Evolutionary conservation across 2,888 invertebrate genomes (phyloP).

Genomic region (Lamellibrachia columna): DNA sequence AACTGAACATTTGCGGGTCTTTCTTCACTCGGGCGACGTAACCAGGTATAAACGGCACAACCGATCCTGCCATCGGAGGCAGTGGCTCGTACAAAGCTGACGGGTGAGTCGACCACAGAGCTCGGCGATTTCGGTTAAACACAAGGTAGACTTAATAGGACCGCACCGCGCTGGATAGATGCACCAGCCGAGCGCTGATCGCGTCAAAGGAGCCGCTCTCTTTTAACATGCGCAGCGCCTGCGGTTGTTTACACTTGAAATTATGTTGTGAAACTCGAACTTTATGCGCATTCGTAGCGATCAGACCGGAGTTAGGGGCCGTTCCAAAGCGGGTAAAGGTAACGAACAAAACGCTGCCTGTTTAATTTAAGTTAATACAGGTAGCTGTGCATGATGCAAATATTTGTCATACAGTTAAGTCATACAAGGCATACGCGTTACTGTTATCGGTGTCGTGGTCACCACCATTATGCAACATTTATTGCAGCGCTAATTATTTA

Average conservation of each 20-base stretch:
- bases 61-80: not conserved
- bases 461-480: too few species aligned
- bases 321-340: not conserved
- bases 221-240: not conserved
- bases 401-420: not conserved
- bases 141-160: not conserved
- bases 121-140: conserved; percentile 12
- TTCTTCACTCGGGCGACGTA: not conserved
- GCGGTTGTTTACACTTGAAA: not conserved
- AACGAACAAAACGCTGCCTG: not conserved
- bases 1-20: not conserved
- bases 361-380: not conserved
- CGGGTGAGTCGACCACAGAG: not conserved
- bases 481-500: too few species aligned
- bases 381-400: not conserved
- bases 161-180: not conserved
- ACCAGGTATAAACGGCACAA: not conserved
- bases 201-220: not conserved
- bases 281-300: conserved; percentile 12
- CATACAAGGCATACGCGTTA: not conserved
- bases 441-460: not conserved
- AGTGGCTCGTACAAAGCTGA: not conserved
- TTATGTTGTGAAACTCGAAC: not conserved
- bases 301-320: not conserved
- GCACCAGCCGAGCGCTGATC: not conserved